phyloP scores from a whole-genome alignment of 1,140 invertebrate species.

The Zaprionus tsacasi region DNA sequence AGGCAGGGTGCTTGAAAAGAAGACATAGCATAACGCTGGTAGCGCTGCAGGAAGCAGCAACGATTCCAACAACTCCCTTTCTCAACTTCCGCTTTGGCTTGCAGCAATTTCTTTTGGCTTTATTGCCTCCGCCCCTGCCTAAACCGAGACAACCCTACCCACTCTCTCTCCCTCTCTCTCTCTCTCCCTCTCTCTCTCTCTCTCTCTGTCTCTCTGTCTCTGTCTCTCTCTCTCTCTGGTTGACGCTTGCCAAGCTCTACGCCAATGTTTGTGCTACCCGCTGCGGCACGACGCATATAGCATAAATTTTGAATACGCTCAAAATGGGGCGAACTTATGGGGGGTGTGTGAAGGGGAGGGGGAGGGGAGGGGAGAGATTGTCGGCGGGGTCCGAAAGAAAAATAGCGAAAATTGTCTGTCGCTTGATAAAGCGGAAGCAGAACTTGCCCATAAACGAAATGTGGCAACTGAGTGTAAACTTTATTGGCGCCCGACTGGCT shows the following conservation, averaged over 20 bases:
- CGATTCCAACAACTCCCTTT: slow-evolving; percentile 75
- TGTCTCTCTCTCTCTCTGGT: not conserved
- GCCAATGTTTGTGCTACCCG: slow-evolving; percentile 36
- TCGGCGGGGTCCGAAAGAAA: slow-evolving; percentile 42
- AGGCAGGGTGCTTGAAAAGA: slow-evolving; percentile 38
- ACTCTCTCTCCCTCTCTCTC: too few species aligned
- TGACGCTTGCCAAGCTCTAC: not conserved
- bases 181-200: not conserved
- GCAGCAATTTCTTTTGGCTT: slow-evolving; percentile 80
- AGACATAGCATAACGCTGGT: slow-evolving; percentile 49
- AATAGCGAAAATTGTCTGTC: slow-evolving; percentile 82
- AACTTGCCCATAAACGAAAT: slow-evolving; percentile 83
- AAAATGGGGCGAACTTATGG: slow-evolving; percentile 21
- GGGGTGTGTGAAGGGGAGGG: not conserved
- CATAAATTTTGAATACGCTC: slow-evolving; percentile 81
- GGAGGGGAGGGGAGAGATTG: not conserved
- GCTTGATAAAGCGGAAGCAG: slow-evolving; percentile 82
- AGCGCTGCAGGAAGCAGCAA: slow-evolving; percentile 71
- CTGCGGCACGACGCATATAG: slow-evolving; percentile 72
- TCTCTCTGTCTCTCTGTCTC: not conserved
- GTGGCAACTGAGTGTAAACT: slow-evolving; percentile 83
- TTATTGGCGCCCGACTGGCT: slow-evolving; percentile 83
- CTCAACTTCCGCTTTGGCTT: slow-evolving; percentile 77
- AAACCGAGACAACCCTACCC: too few species aligned
- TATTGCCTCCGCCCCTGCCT: slow-evolving; percentile 50